phyloP scores from a whole-genome alignment of 1,140 invertebrate genomes.

The Harlomillsia oculata region DNA sequence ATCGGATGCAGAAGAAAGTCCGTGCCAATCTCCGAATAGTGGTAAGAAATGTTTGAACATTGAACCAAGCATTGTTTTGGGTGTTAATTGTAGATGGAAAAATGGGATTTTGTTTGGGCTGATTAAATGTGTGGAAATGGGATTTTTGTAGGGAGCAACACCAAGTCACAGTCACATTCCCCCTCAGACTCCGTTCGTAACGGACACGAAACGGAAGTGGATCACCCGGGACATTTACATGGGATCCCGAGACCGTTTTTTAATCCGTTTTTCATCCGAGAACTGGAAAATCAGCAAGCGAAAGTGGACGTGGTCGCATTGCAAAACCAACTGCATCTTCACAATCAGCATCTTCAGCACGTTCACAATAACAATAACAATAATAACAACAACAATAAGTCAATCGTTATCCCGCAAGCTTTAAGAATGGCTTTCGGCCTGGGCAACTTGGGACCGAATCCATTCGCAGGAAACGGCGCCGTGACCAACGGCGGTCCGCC shows the following conservation, averaged over 20 bases:
- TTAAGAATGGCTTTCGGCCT: constrained; percentile 35
- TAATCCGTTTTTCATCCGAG: constrained; percentile 32
- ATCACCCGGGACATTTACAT: constrained; percentile 20
- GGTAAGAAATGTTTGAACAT: constrained; percentile 27
- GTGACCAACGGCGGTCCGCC: constrained; percentile 30
- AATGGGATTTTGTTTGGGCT: no score
- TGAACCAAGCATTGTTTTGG: no score
- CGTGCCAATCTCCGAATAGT: constrained; percentile 29
- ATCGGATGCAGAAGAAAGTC: constrained; percentile 21
- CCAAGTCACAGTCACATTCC: no score
- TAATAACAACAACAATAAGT: constrained; percentile 17
- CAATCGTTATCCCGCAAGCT: constrained; percentile 35
- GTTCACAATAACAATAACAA: constrained; percentile 7
- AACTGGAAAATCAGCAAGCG: constrained; percentile 30
- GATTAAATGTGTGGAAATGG: no score
- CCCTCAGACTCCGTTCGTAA: constrained; percentile 14
- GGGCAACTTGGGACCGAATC: constrained; percentile 6
- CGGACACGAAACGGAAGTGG: no score
- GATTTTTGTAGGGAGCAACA: no score
- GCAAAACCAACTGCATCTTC: constrained; percentile 4
- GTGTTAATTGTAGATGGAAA: no score
- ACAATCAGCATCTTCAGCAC: not conserved
- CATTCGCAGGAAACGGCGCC: constrained; percentile 22
- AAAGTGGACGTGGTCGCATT: no score
- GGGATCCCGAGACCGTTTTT: constrained; percentile 22